Percentiles rank a stretch among this genome's conserved stretches.
Evolutionary conservation across 2,888 invertebrate species (phyloP).

Genomic region (Augiades crinisus): DNA sequence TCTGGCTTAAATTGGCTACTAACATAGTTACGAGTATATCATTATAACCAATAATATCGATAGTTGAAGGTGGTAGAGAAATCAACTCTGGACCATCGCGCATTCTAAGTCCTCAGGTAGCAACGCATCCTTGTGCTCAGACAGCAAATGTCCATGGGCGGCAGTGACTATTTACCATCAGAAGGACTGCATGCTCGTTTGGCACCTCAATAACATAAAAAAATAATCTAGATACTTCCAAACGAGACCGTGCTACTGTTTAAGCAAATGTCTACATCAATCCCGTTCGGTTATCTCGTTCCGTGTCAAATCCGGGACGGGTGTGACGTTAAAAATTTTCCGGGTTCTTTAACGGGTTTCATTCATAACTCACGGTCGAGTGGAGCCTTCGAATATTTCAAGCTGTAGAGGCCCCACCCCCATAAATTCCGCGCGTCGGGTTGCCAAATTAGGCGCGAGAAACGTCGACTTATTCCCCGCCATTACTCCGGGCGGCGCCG

Average conservation of each 20-base stretch:
- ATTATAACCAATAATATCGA: too few species aligned
- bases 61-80: too few species aligned
- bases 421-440: slow-evolving; percentile 80
- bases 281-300: slow-evolving; percentile 36
- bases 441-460: slow-evolving; percentile 81
- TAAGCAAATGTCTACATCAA: slow-evolving; percentile 28
- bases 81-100: too few species aligned
- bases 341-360: slow-evolving; percentile 80
- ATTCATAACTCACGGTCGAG: slow-evolving; percentile 80
- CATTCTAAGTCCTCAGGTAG: too few species aligned
- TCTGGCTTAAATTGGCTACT: too few species aligned
- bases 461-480: slow-evolving; percentile 70
- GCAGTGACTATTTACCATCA: too few species aligned
- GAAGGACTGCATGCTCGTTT: too few species aligned
- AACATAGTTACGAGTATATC: too few species aligned
- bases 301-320: slow-evolving; percentile 44
- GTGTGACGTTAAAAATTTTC: slow-evolving; percentile 75
- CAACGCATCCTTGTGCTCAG: too few species aligned
- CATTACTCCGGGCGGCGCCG: slow-evolving; percentile 56
- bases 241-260: not conserved
- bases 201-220: not conserved
- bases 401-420: slow-evolving; percentile 67
- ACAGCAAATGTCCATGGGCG: too few species aligned
- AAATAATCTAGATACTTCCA: not conserved
- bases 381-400: slow-evolving; percentile 80